Base-by-base conservation (phyloP, 2,888 invertebrate genomes). In the Cephus runcator region DNA sequence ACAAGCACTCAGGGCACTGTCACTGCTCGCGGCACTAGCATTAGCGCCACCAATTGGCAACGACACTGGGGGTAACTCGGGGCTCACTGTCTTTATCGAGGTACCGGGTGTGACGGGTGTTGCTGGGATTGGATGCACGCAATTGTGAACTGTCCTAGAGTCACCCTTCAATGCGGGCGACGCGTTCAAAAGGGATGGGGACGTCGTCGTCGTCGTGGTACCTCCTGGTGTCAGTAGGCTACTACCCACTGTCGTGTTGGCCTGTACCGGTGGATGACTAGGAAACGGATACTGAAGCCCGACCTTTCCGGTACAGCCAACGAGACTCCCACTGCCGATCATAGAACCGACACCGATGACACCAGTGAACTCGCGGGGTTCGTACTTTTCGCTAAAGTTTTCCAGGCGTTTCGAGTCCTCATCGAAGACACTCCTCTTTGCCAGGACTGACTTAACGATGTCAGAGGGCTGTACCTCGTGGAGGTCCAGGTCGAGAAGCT, bases 371-470 rank as follows among this genome's bases (percentile, higher is more conserved):
- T 94, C 94, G 83, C 91, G 93, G 81, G 93, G 95, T 92, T 98
- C 94, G 92, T 97, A 95, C 92, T 97, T 95, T 92, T 98, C 95
- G 89, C 95, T 94, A 79, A 96, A 95, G 87, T 97, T 97, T 91
- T 98, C 98, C 79, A 99, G 93, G 68, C 99, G 94, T 92, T 98
- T 98, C 69, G 96, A 95, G 91, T 99, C 99, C 91, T 98, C 98
- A 90, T 99, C 99, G 92, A 99, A 98, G 77, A 99, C 97, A 76
- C 98, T 98, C 82, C 96, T 95, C 91, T 97, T 97, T 9, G 98
- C 97, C 87, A 98, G 93, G 86, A 99, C 94, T 34, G 97, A 97
- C 88, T 97, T 97, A 69, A 98, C 97, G 87, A 98, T 98, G 87
- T 98, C 98, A 34, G 98, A 98, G 0, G 98, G 98, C 90, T 98